phyloP scores from a whole-genome alignment of 2,888 invertebrate genomes.

The Lasioglossum zephyrum region DNA sequence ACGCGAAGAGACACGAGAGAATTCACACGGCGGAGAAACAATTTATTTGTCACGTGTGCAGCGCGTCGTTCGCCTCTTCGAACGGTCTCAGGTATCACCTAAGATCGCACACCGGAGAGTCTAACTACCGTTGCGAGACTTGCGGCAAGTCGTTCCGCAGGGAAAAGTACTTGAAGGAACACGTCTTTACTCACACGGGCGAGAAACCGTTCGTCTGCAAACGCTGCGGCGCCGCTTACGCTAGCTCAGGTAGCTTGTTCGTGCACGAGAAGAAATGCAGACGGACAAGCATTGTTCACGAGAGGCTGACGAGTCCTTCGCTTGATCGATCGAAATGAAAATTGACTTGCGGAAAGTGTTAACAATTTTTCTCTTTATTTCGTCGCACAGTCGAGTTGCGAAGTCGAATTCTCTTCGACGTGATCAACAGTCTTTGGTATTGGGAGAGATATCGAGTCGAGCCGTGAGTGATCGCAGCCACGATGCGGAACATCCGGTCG shows the following conservation, averaged over 20 bases:
- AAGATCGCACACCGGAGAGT: conserved; percentile 68
- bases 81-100: conserved; percentile 73
- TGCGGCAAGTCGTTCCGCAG: conserved; percentile 72
- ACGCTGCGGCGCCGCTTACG: conserved; percentile 67
- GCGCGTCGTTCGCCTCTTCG: conserved; percentile 69
- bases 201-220: conserved; percentile 71
- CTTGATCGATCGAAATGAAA: not conserved
- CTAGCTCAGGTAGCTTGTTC: conserved; percentile 72
- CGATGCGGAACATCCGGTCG: too few relatives aligned
- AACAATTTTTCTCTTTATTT: conserved; percentile 7
- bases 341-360: not conserved
- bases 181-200: conserved; percentile 73
- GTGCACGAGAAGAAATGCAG: conserved; percentile 70
- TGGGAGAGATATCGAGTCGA: not conserved
- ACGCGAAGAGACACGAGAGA: conserved; percentile 71
- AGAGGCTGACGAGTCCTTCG: not conserved
- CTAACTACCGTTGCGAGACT: conserved; percentile 68
- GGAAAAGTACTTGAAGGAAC: conserved; percentile 70
- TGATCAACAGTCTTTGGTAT: conserved; percentile 43
- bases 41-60: conserved; percentile 71
- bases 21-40: conserved; percentile 67
- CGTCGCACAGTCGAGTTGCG: not conserved
- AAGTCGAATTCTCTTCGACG: not conserved
- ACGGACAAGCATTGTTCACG: too few relatives aligned
- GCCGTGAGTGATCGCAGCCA: not conserved